Evolutionary conservation across 2,113 vertebrate species (phyloP), one percentile per base, ranked within the genome.

Genomic region (Hucho hucho): DNA sequence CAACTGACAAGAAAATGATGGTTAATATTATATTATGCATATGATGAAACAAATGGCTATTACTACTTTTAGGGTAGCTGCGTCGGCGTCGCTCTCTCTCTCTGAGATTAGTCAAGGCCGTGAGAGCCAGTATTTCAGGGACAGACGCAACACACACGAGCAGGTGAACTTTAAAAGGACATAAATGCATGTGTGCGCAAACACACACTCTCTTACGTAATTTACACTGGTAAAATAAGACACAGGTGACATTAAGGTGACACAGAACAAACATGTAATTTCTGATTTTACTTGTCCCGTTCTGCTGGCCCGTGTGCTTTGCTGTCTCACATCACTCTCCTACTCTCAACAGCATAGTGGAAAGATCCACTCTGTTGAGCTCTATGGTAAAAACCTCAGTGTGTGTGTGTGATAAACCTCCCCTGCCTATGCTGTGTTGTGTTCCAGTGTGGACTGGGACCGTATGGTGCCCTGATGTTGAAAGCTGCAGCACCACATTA

Each of bases 91-190:
- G 32, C 66, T 29, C 63, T 72, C 25, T 32, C 9, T 32, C 28
- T 28, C 28, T 3, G 32, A 32, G 32, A 32, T 32, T 22, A 76
- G 77, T 83, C 79, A 87, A 53, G 78, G n/a, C 58, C 20, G 69
- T n/a, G 67, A 29, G 63, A 64, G 72, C 37, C 3, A 58, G 58
- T 64, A 69, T 63, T 6, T 16, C 1, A 22, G 70, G 68, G 53
- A 25, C 67, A 47, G 28, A 29, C 20, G 68, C 16, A 47, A 79
- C 4, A 25, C 18, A 70, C 76, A 64, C 13, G 9, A 43, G 11
- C 37, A 43, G 37, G 37, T 43, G 37, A 14, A 43, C 37, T 43
- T 43, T 43, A 43, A 43, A 26, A 43, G 37, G 37, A 43, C 37
- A 43, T 43, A 43, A 43, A 43, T 43, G 37, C 70, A 29, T 28